phyloP scores from a whole-genome alignment of 2,113 vertebrate genomes.

The Leptocoma aspasia region DNA sequence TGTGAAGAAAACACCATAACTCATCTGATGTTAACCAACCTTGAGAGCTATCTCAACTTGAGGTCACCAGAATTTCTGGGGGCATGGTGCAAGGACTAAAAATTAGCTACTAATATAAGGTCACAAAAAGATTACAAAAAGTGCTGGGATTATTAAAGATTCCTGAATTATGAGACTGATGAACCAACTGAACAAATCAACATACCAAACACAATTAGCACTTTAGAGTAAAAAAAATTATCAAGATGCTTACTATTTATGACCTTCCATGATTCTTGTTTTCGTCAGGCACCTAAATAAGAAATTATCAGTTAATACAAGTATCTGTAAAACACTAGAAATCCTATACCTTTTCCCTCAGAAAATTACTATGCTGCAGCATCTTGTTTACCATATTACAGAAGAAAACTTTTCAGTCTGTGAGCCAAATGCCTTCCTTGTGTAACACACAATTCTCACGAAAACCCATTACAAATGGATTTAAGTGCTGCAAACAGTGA shows the following conservation, averaged over 20 bases:
- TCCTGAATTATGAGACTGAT: neutral
- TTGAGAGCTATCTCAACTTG: neutral
- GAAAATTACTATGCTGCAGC: neutral
- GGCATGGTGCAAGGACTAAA: neutral
- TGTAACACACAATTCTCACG: rapidly evolving
- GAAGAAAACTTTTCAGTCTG: neutral
- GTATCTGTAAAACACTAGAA: neutral
- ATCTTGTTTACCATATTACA: neutral
- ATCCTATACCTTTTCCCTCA: neutral
- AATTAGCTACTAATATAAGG: neutral
- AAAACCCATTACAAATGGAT: neutral
- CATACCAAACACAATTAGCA: neutral
- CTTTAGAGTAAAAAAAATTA: neutral
- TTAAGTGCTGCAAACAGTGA: neutral
- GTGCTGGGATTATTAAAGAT: neutral
- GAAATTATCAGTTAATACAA: conserved; percentile 37
- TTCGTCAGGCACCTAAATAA: conserved; percentile 56
- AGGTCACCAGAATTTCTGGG: neutral
- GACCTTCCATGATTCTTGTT: conserved; percentile 73
- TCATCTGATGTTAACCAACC: neutral
- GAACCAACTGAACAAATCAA: neutral
- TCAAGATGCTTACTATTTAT: conserved; percentile 74
- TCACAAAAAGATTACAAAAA: neutral
- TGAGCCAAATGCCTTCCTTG: neutral
- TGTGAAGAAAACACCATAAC: neutral